phyloP scores from a whole-genome alignment of 2,797 vertebrate genomes.

The Bufotes viridis region DNA sequence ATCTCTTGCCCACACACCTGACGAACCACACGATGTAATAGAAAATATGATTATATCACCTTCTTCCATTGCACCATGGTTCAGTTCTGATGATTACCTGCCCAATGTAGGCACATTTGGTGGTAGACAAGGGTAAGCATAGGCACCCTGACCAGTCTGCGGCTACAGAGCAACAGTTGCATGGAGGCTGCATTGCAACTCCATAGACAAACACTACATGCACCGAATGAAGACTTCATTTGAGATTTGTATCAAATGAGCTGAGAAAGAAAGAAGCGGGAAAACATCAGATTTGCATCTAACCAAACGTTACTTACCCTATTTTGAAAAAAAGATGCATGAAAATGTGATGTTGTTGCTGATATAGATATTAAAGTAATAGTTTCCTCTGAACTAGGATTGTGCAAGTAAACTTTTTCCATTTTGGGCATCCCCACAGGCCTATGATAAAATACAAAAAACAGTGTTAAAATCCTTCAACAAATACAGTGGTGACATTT shows the following conservation, averaged over 20 bases:
- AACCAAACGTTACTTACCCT: slow-evolving; percentile 83
- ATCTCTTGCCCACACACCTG: no score
- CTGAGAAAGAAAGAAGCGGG: background rate
- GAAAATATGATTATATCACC: no score
- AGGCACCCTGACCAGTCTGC: no score
- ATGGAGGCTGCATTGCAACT: no score
- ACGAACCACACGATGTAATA: no score
- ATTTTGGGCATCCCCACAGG: slow-evolving; percentile 99
- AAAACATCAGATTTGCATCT: background rate
- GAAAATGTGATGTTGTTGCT: slow-evolving; percentile 98
- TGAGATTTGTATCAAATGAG: background rate
- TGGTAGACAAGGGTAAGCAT: no score
- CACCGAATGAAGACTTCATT: background rate
- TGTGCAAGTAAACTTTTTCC: slow-evolving; percentile 99
- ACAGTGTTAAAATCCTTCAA: background rate
- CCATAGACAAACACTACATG: background rate
- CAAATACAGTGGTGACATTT: background rate
- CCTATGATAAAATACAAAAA: slow-evolving; percentile 71
- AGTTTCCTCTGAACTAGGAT: slow-evolving; percentile 99
- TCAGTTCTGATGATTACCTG: no score
- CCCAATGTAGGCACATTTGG: no score
- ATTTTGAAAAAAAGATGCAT: slow-evolving; percentile 99
- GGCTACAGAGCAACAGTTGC: no score
- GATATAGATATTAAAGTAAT: slow-evolving; percentile 99
- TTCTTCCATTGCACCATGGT: no score